A percentile compares a stretch with the other conserved stretches of the same genome.
Evolutionary conservation across 2,113 vertebrate genomes (phyloP).

Genomic region (Myodes glareolus): DNA sequence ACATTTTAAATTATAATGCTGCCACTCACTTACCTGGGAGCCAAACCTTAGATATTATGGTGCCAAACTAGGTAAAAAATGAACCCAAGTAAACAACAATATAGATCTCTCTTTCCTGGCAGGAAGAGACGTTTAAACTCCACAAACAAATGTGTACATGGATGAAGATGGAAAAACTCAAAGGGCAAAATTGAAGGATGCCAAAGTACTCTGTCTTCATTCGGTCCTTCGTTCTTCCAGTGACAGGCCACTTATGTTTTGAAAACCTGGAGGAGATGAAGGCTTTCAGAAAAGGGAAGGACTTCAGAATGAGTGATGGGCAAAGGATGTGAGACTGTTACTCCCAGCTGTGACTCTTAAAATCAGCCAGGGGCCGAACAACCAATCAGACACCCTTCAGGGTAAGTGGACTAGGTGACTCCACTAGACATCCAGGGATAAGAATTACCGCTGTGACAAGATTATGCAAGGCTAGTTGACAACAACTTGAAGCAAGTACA

Average conservation of each 20-base stretch:
- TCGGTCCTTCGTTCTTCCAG: neutral
- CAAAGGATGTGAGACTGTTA: neutral
- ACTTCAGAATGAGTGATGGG: neutral
- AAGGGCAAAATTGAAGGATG: neutral
- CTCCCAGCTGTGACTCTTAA: neutral
- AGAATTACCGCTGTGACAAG: neutral
- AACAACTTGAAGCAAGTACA: neutral
- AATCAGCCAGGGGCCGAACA: neutral
- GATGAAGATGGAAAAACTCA: neutral
- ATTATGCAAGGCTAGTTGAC: neutral
- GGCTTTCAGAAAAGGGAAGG: neutral
- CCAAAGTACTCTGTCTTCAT: neutral
- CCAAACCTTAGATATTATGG: neutral
- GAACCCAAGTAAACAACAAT: neutral
- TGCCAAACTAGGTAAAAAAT: neutral
- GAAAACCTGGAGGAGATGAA: neutral
- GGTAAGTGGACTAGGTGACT: neutral
- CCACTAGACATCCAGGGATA: neutral
- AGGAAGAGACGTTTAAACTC: neutral
- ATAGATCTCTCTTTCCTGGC: neutral
- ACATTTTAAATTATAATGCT: neutral
- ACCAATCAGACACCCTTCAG: neutral
- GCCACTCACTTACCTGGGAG: neutral
- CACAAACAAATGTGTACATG: neutral
- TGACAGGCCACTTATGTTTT: neutral